These are phyloP conservation scores for Antechinus stuartii DNA, from an alignment of 2,113 vertebrate species.

Conservation along the genomic window DNA sequence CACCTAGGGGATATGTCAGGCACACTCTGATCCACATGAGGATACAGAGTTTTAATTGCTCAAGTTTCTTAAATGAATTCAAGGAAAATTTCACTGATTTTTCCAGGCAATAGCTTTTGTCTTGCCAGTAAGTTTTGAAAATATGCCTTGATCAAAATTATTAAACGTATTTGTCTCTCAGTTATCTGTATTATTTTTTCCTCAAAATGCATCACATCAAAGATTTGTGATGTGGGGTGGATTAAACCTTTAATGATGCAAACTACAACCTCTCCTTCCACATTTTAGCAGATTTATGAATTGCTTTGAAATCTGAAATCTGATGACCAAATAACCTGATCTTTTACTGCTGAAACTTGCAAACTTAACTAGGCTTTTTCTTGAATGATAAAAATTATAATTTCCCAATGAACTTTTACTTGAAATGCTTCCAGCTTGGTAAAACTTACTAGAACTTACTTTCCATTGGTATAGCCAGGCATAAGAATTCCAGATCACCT, in stretches of 20 bases:
- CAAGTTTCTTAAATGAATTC: background rate
- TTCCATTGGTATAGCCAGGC: background rate
- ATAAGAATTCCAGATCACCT: background rate
- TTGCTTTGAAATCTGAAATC: background rate
- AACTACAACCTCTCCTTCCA: background rate
- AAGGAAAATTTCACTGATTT: background rate
- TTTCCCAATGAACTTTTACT: background rate
- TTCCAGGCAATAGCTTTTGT: background rate
- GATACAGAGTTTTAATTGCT: fast-evolving
- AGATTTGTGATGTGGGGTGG: no score
- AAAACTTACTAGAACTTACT: background rate
- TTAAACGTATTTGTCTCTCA: background rate
- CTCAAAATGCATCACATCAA: no score
- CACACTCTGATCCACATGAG: no score
- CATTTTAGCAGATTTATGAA: background rate
- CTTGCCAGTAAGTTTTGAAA: constrained; percentile 3
- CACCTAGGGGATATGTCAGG: no score
- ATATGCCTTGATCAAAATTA: background rate
- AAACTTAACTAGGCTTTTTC: background rate
- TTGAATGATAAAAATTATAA: background rate
- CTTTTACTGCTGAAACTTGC: background rate
- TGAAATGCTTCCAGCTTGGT: background rate
- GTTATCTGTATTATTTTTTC: background rate
- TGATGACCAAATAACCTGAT: background rate
- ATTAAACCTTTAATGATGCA: background rate